Evolutionary conservation across 2,888 invertebrate genomes (phyloP).

Genomic region (Abrostola triplasia): DNA sequence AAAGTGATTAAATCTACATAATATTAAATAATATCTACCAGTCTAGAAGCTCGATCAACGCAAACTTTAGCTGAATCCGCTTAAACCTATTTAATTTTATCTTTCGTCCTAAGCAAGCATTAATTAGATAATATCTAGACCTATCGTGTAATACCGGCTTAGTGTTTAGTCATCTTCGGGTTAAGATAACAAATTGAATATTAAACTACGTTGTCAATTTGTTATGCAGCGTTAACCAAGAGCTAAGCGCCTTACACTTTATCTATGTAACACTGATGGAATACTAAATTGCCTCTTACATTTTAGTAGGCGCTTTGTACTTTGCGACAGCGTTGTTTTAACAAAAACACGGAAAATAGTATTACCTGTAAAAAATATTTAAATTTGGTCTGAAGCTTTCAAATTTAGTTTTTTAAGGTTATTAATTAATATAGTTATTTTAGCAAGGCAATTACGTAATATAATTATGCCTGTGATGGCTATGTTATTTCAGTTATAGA

Average conservation of each 20-base stretch:
- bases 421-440: no score
- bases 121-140: conserved; percentile 3
- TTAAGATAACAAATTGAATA: conserved; percentile 56
- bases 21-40: no score
- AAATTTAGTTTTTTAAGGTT: no score
- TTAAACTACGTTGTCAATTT: conserved; percentile 57
- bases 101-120: not conserved
- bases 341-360: not conserved
- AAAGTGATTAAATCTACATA: no score
- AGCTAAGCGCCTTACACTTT: conserved; percentile 58
- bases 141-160: conserved; percentile 29
- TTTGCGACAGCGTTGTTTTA: conserved; percentile 17
- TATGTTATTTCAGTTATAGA: no score
- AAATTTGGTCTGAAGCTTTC: no score
- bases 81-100: not conserved
- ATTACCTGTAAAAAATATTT: no score
- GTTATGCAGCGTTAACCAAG: conserved; percentile 51
- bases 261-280: conserved; percentile 53
- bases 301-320: conserved; percentile 53
- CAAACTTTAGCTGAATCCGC: no score
- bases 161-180: conserved; percentile 33
- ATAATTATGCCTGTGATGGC: no score
- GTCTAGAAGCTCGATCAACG: no score
- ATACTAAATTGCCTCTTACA: conserved; percentile 55
- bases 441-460: no score